Base-by-base conservation (phyloP, 2,888 invertebrate species). In the Euclidia mi region DNA sequence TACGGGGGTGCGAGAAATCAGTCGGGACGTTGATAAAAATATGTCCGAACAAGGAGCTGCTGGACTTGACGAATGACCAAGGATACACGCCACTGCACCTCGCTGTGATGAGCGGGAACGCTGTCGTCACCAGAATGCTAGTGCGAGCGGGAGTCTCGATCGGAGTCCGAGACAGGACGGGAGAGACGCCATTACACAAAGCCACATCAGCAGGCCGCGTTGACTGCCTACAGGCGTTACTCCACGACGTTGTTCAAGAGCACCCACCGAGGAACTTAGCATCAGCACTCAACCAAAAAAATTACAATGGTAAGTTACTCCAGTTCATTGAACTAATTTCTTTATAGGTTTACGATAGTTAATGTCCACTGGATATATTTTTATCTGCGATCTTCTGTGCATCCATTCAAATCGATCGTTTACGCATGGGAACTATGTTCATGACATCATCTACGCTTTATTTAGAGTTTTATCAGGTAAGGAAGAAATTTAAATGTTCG, bases 141-240 rank as follows among this genome's bases (percentile, higher is more conserved):
- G 95, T 98, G 20, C 95, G 96, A 20, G 97, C 97, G 1, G 98
- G 98, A 12, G 98, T 98, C 15, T 85, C 95, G 71, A 92, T 96
- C 1, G 95, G 92, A 32, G 92, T 95, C 41, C 94, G 97, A 43
- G 98, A 98, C 82, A 90, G 95, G 47, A 92, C 95, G 57, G 99
- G 99, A 2, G 98, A 98, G 85, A 98, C 98, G 0, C 96, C 98
- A 0, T 90, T 99, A 4, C 99, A 99, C 87, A 94, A 98, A 57
- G 98, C 98, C 0, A 97, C 97, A 53, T 92, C 95, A 57, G 92
- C 95, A 12, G 97, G 97, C 4, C 96, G 97, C 81, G 78, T 96
- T 28, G 95, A 96, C 34, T 97, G 97, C 79, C 96, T 98, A 6
- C 95, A 96, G 74, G 97, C 97, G 0, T 93, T 99, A 37, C 96